Conservation (phyloP, 2,797 vertebrate species). For the Fistularia commersonii region DNA sequence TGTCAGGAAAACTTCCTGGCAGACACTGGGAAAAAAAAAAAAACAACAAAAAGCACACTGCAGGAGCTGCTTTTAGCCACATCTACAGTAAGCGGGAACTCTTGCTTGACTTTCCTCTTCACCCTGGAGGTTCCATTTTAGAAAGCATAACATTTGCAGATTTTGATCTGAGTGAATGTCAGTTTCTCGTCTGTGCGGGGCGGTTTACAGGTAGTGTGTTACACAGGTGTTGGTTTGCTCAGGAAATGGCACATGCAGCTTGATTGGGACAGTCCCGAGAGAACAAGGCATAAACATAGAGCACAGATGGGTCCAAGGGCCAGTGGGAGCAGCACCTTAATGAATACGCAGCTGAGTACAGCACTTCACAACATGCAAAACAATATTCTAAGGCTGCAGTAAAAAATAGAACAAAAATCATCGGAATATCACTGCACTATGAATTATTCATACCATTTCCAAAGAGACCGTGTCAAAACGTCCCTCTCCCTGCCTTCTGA, state of each 20-base stretch:
- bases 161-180: slow-evolving; percentile 63
- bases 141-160: slow-evolving; percentile 70
- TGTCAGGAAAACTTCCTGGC: slow-evolving; percentile 56
- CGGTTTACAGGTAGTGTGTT: slow-evolving; percentile 77
- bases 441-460: slow-evolving; percentile 71
- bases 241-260: slow-evolving; percentile 76
- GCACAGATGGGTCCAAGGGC: slow-evolving; percentile 78
- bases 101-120: slow-evolving; percentile 44
- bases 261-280: slow-evolving; percentile 72
- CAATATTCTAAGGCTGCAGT: slow-evolving; percentile 66
- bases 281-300: slow-evolving; percentile 70
- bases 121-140: slow-evolving; percentile 61
- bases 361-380: slow-evolving; percentile 76
- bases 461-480: slow-evolving; percentile 65
- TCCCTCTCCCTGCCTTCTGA: slow-evolving; percentile 59
- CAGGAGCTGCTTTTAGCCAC: slow-evolving; percentile 54
- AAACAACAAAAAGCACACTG: slow-evolving; percentile 22
- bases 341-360: slow-evolving; percentile 79
- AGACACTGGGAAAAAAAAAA: slow-evolving; percentile 32
- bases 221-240: slow-evolving; percentile 78
- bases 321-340: slow-evolving; percentile 78
- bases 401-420: slow-evolving; percentile 69
- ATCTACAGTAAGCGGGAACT: slow-evolving; percentile 34
- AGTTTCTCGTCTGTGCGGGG: slow-evolving; percentile 62
- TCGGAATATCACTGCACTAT: slow-evolving; percentile 71